Evolutionary conservation across 2,888 invertebrate genomes (phyloP).

Genomic region (Xanthorhoe spadicearia): DNA sequence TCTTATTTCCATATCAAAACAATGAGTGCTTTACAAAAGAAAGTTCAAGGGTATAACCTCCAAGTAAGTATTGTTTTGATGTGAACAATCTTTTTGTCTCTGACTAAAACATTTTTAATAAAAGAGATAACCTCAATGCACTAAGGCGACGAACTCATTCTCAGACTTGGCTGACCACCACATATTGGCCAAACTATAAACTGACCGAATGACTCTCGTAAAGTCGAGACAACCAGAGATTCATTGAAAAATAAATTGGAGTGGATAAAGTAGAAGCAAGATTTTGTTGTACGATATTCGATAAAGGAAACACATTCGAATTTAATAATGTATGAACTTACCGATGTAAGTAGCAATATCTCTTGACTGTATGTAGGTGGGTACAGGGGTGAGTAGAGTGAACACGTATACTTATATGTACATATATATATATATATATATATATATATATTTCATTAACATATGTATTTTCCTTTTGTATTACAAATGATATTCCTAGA

Average conservation of each 20-base stretch:
- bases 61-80: not conserved
- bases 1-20: not conserved
- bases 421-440: too few relatives aligned
- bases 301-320: not conserved
- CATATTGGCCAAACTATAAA: constrained; percentile 39
- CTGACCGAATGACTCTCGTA: constrained; percentile 37
- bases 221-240: constrained; percentile 27
- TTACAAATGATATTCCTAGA: too few relatives aligned
- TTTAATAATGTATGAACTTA: not conserved
- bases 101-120: constrained; percentile 8
- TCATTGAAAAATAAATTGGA: constrained; percentile 31
- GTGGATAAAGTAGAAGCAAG: constrained; percentile 5
- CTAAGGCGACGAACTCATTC: constrained; percentile 26
- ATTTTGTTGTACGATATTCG: not conserved
- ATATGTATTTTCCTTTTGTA: too few relatives aligned
- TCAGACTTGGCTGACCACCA: constrained; percentile 40
- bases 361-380: too few relatives aligned
- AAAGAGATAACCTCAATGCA: constrained; percentile 28
- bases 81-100: not conserved
- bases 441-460: too few relatives aligned
- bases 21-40: not conserved
- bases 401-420: too few relatives aligned
- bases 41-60: not conserved
- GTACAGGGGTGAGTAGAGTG: too few relatives aligned
- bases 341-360: not conserved